Evolutionary conservation across 2,113 vertebrate species (phyloP).

Genomic region (Vombatus ursinus): DNA sequence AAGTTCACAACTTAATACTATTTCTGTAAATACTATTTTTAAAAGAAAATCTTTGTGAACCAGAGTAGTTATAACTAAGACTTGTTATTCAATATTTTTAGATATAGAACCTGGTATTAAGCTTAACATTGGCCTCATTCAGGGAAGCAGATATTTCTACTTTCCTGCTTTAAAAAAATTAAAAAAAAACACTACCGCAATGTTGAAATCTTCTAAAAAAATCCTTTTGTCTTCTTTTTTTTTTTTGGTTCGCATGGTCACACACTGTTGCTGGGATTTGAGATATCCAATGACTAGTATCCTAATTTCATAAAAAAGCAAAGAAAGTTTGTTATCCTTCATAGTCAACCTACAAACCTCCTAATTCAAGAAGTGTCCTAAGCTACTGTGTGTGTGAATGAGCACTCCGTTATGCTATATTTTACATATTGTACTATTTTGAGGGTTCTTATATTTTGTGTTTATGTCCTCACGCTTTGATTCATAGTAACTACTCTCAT

Average conservation of each 20-base stretch:
- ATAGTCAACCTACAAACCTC: slow-evolving; percentile 57
- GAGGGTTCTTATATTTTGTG: slow-evolving; percentile 84
- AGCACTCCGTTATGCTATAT: slow-evolving; percentile 76
- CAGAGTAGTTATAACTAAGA: slow-evolving; percentile 79
- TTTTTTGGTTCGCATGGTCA: slow-evolving; percentile 73
- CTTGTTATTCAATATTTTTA: slow-evolving; percentile 77
- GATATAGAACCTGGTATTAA: slow-evolving; percentile 78
- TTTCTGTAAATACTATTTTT: slow-evolving; percentile 84
- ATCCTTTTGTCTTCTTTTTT: background rate
- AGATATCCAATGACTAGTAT: slow-evolving; percentile 62
- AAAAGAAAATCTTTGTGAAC: slow-evolving; percentile 62
- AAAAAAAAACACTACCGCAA: slow-evolving; percentile 46
- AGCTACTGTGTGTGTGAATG: slow-evolving; percentile 79
- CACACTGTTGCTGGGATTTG: slow-evolving; percentile 73
- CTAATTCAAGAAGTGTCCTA: slow-evolving; percentile 63
- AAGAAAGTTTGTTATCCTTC: slow-evolving; percentile 47
- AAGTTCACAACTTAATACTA: slow-evolving; percentile 77
- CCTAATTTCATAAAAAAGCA: slow-evolving; percentile 34
- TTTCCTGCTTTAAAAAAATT: background rate
- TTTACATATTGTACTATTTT: slow-evolving; percentile 82
- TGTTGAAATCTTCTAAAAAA: slow-evolving; percentile 73
- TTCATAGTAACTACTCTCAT: slow-evolving; percentile 81
- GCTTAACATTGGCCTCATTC: slow-evolving; percentile 73
- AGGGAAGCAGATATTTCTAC: slow-evolving; percentile 64
- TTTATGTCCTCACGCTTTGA: slow-evolving; percentile 87